These are phyloP conservation scores for Ceyx margarethae DNA, from an alignment of 2,113 vertebrate species.

Conservation along the genomic window DNA sequence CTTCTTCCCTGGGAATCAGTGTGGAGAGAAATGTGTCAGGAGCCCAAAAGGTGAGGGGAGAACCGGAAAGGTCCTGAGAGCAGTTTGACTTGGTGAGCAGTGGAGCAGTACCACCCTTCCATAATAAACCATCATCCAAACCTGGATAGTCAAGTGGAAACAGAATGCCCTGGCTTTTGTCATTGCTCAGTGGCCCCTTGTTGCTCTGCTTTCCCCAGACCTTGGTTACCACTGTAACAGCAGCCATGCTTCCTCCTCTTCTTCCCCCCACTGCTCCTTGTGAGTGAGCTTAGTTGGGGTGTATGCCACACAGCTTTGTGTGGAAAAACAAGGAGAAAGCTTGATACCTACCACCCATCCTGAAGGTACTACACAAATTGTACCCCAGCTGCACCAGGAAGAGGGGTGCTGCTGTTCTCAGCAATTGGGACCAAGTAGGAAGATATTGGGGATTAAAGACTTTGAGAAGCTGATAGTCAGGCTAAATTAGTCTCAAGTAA, in stretches of 20 bases:
- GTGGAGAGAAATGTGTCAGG: neutral
- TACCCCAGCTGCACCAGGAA: rapidly evolving
- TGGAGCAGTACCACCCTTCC: neutral
- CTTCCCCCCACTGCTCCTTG: neutral
- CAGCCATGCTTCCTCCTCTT: neutral
- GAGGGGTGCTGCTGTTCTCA: neutral
- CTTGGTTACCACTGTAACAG: neutral
- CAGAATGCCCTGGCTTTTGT: neutral
- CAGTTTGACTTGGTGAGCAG: neutral
- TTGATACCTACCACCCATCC: neutral
- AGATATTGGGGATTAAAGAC: neutral
- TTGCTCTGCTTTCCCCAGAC: neutral
- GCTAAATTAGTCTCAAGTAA: neutral
- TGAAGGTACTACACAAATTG: neutral
- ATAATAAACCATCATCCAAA: neutral
- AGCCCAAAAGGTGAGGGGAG: neutral
- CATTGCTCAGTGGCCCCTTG: neutral
- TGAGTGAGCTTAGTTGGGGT: rapidly evolving
- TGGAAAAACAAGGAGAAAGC: neutral
- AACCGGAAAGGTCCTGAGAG: neutral
- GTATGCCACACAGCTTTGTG: rapidly evolving
- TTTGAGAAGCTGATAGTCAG: neutral
- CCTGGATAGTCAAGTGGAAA: neutral
- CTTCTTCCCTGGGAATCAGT: neutral
- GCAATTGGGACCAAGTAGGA: neutral